Base-by-base conservation (phyloP, 2,113 vertebrate species). In the Malurus elegans region DNA sequence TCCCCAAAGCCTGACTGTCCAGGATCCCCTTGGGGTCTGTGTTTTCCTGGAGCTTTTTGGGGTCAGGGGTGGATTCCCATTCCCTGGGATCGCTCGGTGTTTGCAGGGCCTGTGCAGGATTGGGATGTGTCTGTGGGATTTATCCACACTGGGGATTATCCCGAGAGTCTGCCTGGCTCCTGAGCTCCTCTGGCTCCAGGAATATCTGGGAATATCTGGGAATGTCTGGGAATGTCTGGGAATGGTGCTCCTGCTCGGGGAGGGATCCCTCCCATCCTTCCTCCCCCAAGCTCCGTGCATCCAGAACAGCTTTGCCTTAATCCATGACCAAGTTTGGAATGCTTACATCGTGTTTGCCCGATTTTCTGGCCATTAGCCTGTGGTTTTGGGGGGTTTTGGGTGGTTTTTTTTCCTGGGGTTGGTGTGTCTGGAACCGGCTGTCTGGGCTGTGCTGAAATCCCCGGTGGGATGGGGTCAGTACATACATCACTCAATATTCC, bases 61-160 rank as follows among this genome's bases (percentile, higher is more conserved):
- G 83, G 1, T 61, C 3, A 5, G 7, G 0, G 17, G 2, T 32
- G 34, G 2, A 4, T 15, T n/a, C 54, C 83, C 6, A 0, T 21
- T 34, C 36, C n/a, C n/a, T n/a, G n/a, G n/a, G n/a, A n/a, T n/a
- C n/a, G n/a, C n/a, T n/a, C n/a, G n/a, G n/a, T n/a, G n/a, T 38
- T 38, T 38, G 10, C 38, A 38, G 15, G 5, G 3, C 12, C 60
- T 2, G 2, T 4, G 61, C 83, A 6, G 64, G 64, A 38, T 74
- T 64, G 85, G 75, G 14, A 0, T 32, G 16, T 65, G 66, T 31
- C 75, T 64, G 42, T 16, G 58, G 57, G 66, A 8, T 71, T 71
- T 20, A 9, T 36, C 36, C 38, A 38, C 38, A 38, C 38, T 38
- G 9, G 10, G 86, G 75, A 79, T 79, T 42, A 48, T 42, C 65